These are phyloP conservation scores for Drosophila subquinaria DNA, from an alignment of 2,888 invertebrate species.

Conservation along the genomic window DNA sequence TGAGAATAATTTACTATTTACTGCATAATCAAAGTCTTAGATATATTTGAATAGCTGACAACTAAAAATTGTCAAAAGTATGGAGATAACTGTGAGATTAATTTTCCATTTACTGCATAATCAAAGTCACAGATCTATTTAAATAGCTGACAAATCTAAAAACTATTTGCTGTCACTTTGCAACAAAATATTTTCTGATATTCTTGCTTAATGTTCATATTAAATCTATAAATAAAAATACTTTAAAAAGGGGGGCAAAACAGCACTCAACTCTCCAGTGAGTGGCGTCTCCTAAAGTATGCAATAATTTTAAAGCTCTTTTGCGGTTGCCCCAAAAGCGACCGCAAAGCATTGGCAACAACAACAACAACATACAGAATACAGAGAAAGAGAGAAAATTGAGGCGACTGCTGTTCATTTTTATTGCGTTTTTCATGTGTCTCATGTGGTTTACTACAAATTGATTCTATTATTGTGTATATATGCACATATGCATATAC, in stretches of 20 bases:
- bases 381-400: conserved; percentile 16
- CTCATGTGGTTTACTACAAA: conserved; percentile 81
- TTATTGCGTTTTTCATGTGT: conserved; percentile 76
- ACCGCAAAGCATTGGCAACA: conserved; percentile 50
- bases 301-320: conserved; percentile 74
- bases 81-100: too few relatives aligned
- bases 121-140: not conserved
- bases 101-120: too few relatives aligned
- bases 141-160: not conserved
- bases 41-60: not conserved
- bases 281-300: conserved; percentile 57
- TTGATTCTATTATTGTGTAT: conserved; percentile 79
- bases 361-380: not conserved
- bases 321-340: conserved; percentile 63
- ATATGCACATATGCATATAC: not conserved
- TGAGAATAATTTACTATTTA: not conserved
- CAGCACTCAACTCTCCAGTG: conserved; percentile 1
- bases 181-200: not conserved
- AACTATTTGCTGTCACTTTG: not conserved
- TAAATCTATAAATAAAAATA: conserved; percentile 12
- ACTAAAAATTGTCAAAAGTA: too few relatives aligned
- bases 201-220: conserved; percentile 2
- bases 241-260: conserved; percentile 9
- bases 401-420: conserved; percentile 60
- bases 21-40: not conserved